phyloP scores from a whole-genome alignment of 1,140 invertebrate species.

The Trichonephila clavata region DNA sequence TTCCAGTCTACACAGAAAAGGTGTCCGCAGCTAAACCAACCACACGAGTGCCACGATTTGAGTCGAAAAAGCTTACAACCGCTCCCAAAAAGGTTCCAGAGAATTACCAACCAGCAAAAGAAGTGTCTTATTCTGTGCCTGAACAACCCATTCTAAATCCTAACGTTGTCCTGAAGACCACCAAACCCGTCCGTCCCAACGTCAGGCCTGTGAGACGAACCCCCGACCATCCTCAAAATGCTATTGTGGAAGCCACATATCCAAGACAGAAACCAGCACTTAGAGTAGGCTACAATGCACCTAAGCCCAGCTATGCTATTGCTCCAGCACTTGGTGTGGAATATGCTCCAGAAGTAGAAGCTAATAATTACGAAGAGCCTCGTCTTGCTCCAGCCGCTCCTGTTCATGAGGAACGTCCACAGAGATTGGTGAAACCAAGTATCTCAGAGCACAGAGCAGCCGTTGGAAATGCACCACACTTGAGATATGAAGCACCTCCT shows the following conservation, averaged over 20 bases:
- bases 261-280: slow-evolving; percentile 1
- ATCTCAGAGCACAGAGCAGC: slow-evolving; percentile 25
- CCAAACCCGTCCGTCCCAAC: slow-evolving; percentile 26
- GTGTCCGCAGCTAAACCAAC: slow-evolving; percentile 51
- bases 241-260: not conserved
- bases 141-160: not conserved
- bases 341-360: slow-evolving; percentile 34
- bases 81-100: not conserved
- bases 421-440: not conserved
- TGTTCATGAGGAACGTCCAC: not conserved
- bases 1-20: slow-evolving; percentile 71
- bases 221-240: not conserved
- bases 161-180: slow-evolving; percentile 3
- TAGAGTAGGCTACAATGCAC: slow-evolving; percentile 14
- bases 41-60: slow-evolving; percentile 50
- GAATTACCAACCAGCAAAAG: not conserved
- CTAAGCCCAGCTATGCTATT: not conserved
- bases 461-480: slow-evolving; percentile 57
- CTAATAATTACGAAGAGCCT: not conserved
- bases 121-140: not conserved
- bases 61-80: slow-evolving; percentile 42
- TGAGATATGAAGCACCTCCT: slow-evolving; percentile 54
- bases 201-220: slow-evolving; percentile 26
- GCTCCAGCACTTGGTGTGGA: slow-evolving; percentile 50
- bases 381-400: not conserved